Evolutionary conservation across 2,888 invertebrate genomes (phyloP), one percentile per base, ranked within the genome.

Genomic region (Hemicrepidius hirtus): DNA sequence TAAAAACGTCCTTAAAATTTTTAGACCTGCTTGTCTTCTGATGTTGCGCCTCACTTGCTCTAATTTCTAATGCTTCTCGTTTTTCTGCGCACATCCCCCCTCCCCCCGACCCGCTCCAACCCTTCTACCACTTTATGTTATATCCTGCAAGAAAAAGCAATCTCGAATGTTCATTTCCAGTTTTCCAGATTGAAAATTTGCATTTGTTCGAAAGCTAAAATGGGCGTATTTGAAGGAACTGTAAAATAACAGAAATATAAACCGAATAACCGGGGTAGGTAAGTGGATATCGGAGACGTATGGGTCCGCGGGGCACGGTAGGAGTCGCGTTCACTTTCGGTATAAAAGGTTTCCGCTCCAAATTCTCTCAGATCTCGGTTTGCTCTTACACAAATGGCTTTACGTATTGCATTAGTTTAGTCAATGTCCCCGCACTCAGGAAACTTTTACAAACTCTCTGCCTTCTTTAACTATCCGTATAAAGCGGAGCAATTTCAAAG

Each of bases 341-440:
- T 80, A 81, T 82, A 82, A 83, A 83, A 83, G 83, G 82, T 79
- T 82, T 81, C 82, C 82, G 75, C 73, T 73, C 69, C 74, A 68
- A 74, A 71, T 71, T 74, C 76, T 73, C 75, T 62, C 68, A 73
- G 76, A 76, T 77, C 76, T 75, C 75, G 72, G 78, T 76, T 78
- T 78, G 78, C 78, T 78, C 75, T 76, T 76, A 76, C 75, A 76
- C 76, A 76, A 76, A 76, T 76, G 75, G 76, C 72, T 74, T 76
- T 76, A 75, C 76, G 76, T 76, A 76, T 76, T 75, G 75, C 76
- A 76, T 76, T 76, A 76, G 76, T 75, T 76, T 76, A 76, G 73
- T 76, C 75, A 73, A 73, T 75, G 73, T 75, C 68, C 72, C 71
- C 69, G 66, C 74, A 70, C 71, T 74, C 72, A 64, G 65, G 68